A percentile compares a stretch with the other conserved stretches of the same genome.
Conservation (phyloP, 2,888 invertebrate species). For the Pollenia amentaria region DNA sequence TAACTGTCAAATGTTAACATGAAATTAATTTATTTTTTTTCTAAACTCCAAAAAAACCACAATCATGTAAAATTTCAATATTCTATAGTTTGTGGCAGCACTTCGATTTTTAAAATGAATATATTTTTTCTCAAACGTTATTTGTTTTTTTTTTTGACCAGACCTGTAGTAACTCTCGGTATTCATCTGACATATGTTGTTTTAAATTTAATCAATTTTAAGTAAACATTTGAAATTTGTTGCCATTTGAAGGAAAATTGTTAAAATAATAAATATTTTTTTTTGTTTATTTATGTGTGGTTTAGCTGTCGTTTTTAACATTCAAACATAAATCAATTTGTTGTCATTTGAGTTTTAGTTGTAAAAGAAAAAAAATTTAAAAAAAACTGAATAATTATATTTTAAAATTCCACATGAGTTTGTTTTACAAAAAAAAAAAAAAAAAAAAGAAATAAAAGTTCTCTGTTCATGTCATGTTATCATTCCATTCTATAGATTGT, state of each 20-base stretch:
- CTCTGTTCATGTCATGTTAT: slow-evolving; percentile 33
- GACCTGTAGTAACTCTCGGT: slow-evolving; percentile 25
- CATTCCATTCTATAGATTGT: slow-evolving; percentile 18
- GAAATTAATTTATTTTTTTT: slow-evolving; percentile 61
- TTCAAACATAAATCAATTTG: slow-evolving; percentile 68
- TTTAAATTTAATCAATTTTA: slow-evolving; percentile 67
- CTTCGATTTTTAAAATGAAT: background rate
- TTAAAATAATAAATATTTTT: slow-evolving; percentile 53
- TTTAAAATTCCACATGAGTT: slow-evolving; percentile 34
- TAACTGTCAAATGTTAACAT: slow-evolving; percentile 65
- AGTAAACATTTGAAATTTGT: slow-evolving; percentile 10
- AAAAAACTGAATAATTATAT: slow-evolving; percentile 9
- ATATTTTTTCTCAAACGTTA: slow-evolving; percentile 2
- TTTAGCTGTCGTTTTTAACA: slow-evolving; percentile 53
- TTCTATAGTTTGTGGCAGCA: slow-evolving; percentile 40
- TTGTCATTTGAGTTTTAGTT: slow-evolving; percentile 40
- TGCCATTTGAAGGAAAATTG: slow-evolving; percentile 41
- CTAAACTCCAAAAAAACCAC: slow-evolving; percentile 30
- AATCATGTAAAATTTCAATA: slow-evolving; percentile 34
- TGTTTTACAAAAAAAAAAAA: background rate
- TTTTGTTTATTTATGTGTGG: slow-evolving; percentile 11
- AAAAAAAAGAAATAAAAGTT: too few species aligned
- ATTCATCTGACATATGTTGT: slow-evolving; percentile 57
- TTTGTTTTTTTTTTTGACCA: slow-evolving; percentile 29
- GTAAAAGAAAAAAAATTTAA: slow-evolving; percentile 21